Evolutionary conservation across 2,888 invertebrate genomes (phyloP), one percentile per base, ranked within the genome.

Genomic region (Tenthredo distinguenda): DNA sequence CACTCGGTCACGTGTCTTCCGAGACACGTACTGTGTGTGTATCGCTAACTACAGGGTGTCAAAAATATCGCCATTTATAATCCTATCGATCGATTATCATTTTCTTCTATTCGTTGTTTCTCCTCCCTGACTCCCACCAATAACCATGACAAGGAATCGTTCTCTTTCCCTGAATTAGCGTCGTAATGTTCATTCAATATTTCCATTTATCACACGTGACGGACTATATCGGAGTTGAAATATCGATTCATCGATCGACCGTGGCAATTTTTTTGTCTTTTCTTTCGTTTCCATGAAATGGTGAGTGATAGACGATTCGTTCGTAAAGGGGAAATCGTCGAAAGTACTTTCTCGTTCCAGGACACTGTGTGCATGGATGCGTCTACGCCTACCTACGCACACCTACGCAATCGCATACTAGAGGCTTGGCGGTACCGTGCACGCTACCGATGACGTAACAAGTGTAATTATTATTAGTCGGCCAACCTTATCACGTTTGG

Each of bases 1-100:
- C 89, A 87, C 90, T 88, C 90, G 89, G 89, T 91, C 91, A 90
- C 89, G 90, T 90, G 88, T 90, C 90, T 90, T 91, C 90, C 47
- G 83, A 83, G 83, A 83, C 83, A 83, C 83, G 83, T 68, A 83
- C 81, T 55, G 55, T 40, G 37, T 40, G 12, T 62, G 40, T 83
- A 79, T 71, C 55, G 84, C 84, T 55, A 40, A 47, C 71, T 85
- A 85, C 72, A 72, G 68, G 81, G 85, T 85, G 82, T 81, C 74
- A 1, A 43, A 18, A 43, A 43, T n/a, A 74, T 74, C 15, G 15
- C n/a, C 15, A 43, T 2, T 50, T 9, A 18, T 21, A 83, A 40
- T 68, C 40, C 26, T 50, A 18, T 34, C 68, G 68, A 68, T 18
- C 31, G 68, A 31, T 68, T 18, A 68, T 37, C 21, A 62, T 37